Percentiles rank a stretch among this genome's conserved stretches.
Evolutionary conservation across 2,888 invertebrate genomes (phyloP).

Genomic region (Merodon equestris): DNA sequence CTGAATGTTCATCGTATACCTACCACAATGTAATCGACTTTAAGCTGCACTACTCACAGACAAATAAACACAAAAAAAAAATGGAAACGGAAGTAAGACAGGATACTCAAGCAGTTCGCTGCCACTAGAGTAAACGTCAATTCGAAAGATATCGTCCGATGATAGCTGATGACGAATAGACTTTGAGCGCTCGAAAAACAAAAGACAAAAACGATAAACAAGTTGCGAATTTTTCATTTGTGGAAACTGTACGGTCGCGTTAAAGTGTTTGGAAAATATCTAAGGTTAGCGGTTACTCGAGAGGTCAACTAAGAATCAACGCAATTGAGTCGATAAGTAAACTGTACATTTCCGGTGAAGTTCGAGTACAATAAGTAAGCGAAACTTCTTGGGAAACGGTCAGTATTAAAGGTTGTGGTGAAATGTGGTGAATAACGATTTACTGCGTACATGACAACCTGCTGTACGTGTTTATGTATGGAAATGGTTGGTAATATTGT

Average conservation of each 20-base stretch:
- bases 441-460: too few relatives aligned
- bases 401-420: too few relatives aligned
- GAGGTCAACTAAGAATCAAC: constrained; percentile 10
- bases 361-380: constrained; percentile 7
- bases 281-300: neutral
- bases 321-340: constrained; percentile 23
- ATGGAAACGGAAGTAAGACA: constrained; percentile 27
- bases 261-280: neutral
- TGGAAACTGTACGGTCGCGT: constrained; percentile 7
- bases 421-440: too few relatives aligned
- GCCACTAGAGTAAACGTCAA: constrained; percentile 9
- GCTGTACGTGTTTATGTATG: too few relatives aligned
- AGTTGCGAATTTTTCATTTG: constrained; percentile 32
- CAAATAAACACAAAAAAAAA: constrained; percentile 11
- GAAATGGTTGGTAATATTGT: constrained; percentile 33
- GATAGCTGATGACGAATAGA: constrained; percentile 48
- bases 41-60: constrained; percentile 24
- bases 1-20: too few relatives aligned
- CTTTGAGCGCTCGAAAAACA: constrained; percentile 22
- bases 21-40: constrained; percentile 39
- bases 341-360: constrained; percentile 44
- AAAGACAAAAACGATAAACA: neutral
- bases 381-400: neutral
- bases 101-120: constrained; percentile 27
- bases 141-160: constrained; percentile 15